Evolutionary conservation across 2,888 invertebrate species (phyloP).

Genomic region (Vanessa cardui): DNA sequence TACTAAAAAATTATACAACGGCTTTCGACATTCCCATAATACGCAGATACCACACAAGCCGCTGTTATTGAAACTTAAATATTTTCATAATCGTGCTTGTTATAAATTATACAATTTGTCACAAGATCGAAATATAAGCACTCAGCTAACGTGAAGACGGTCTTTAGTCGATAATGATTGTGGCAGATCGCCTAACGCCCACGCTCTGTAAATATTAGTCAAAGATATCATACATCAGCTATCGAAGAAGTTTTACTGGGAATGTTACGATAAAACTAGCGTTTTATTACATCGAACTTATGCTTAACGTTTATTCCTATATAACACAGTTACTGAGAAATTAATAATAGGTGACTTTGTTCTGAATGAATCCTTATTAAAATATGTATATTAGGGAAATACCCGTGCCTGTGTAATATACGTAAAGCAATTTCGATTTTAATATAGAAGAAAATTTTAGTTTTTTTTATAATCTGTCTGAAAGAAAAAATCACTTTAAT

Average conservation of each 20-base stretch:
- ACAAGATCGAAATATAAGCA: conserved; percentile 53
- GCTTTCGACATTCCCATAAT: no score
- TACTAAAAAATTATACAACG: no score
- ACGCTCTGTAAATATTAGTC: conserved; percentile 76
- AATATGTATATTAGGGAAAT: neutral
- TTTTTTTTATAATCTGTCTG: no score
- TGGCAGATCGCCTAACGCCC: conserved; percentile 70
- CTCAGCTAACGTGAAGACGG: conserved; percentile 52
- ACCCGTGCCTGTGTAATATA: no score
- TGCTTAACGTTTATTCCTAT: neutral
- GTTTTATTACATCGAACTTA: conserved; percentile 48
- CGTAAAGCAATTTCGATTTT: no score
- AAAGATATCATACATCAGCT: conserved; percentile 60
- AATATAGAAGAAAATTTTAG: no score
- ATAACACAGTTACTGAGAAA: neutral
- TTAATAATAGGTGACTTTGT: neutral
- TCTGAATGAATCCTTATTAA: neutral
- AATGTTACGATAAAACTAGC: conserved; percentile 66
- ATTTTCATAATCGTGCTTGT: conserved; percentile 44
- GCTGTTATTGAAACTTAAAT: conserved; percentile 31
- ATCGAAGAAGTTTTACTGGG: conserved; percentile 55
- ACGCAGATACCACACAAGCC: conserved; percentile 33
- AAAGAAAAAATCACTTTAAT: no score
- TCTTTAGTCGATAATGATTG: conserved; percentile 67
- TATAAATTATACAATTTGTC: conserved; percentile 46